Percentiles rank a stretch among this genome's conserved stretches.
These are phyloP conservation scores for Chelidonichthys spinosus DNA, from an alignment of 2,797 vertebrate species.

Conservation along the genomic window DNA sequence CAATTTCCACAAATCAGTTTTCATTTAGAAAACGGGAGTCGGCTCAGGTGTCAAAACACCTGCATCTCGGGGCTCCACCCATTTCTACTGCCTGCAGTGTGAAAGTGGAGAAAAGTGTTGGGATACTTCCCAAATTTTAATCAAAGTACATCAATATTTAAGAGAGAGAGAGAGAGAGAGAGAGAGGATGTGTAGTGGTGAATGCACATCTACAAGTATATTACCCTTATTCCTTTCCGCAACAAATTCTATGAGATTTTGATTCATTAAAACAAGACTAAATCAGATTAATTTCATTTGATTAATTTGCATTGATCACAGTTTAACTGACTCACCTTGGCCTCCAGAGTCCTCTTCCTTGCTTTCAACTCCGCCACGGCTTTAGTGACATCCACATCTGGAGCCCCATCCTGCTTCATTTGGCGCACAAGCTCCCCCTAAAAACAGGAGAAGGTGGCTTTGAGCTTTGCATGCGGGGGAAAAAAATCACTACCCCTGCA, in stretches of 20 bases:
- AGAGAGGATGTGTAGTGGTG: neutral
- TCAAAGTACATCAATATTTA: neutral
- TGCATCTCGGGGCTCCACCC: neutral
- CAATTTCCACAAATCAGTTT: fast-evolving
- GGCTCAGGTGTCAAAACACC: neutral
- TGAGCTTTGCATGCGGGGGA: neutral
- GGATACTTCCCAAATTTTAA: neutral
- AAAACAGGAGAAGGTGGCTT: slow-evolving; percentile 23
- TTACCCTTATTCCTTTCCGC: neutral
- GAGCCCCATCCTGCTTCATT: slow-evolving; percentile 92
- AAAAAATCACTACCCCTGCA: neutral
- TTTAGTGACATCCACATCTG: slow-evolving; percentile 92
- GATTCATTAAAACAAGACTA: neutral
- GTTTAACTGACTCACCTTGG: slow-evolving; percentile 84
- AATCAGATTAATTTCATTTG: fast-evolving
- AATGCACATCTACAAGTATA: neutral
- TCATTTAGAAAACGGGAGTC: too few relatives aligned
- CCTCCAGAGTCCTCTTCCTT: slow-evolving; percentile 92
- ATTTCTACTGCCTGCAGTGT: neutral
- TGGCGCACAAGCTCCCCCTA: slow-evolving; percentile 95
- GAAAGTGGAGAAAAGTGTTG: neutral
- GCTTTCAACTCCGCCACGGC: slow-evolving; percentile 98
- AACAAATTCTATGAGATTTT: neutral
- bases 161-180: neutral
- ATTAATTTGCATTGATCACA: neutral